Base-by-base conservation (phyloP, 1,140 invertebrate genomes). In the Drosophila dunni region DNA sequence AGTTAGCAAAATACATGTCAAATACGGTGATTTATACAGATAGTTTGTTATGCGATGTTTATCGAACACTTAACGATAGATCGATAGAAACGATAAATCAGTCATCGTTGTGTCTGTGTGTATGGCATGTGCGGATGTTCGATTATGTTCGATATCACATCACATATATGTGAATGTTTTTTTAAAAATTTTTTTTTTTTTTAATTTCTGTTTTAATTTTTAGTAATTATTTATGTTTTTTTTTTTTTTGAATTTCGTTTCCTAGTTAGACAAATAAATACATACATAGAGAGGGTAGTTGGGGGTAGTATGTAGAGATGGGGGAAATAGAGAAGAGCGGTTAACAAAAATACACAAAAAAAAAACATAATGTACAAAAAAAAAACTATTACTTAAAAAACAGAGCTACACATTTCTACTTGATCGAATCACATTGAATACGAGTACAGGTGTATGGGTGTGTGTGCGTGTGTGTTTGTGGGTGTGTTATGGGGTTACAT, bases 1-100 rank as follows among this genome's bases (percentile, higher is more conserved):
- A 84, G 80, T 88, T 88, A 88, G 83, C 83, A 88, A 89, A 77
- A 80, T 66, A 78, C 63, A 89, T 70, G 66, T 86, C 76, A 83
- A 89, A 74, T 72, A 70, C 65, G 58, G 46, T 6, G 46, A 50
- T 63, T 79, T 56, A 79, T 74, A 86, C 76, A 88, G 73, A 79
- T 61, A 80, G 11, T 34, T 40, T 29, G 24, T 34, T 20, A 68
- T 62, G 61, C 66, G 67, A 60, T 86, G 69, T 33, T 68, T 58
- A 85, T 85, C 81, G 81, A 85, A 78, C 53, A 40, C 42, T 17
- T 29, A 13, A 44, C 67, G 40, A 57, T 56, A 63, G 36, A 51
- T 58, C 8, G 24, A 17, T 34, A 17, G 13, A 50, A 51, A 36
- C 33, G 38, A 29, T 13, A 17, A 11, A 20, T 50, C 38, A 20